Percentiles rank a stretch among this genome's conserved stretches.
Evolutionary conservation across 2,797 vertebrate genomes (phyloP).

Genomic region (Vespertilio murinus): DNA sequence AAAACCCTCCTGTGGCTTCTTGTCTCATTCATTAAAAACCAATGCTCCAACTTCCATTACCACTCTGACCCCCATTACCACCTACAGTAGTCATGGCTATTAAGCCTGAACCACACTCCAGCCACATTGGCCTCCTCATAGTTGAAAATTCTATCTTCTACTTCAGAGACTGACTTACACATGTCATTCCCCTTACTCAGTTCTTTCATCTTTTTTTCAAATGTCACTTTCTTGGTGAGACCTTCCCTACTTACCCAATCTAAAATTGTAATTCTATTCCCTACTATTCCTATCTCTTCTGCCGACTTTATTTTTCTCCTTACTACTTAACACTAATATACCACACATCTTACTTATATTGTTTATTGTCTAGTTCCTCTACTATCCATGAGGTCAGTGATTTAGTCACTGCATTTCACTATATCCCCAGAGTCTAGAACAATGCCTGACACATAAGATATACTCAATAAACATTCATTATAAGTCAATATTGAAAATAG

Average conservation of each 20-base stretch:
- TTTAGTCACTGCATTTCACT: background rate
- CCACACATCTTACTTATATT: background rate
- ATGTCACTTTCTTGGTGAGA: background rate
- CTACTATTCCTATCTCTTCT: background rate
- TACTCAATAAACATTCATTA: background rate
- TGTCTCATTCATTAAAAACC: conserved; percentile 8
- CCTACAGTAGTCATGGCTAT: background rate
- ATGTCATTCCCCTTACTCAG: background rate
- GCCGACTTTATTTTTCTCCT: background rate
- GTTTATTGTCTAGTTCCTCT: background rate
- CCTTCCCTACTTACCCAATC: background rate
- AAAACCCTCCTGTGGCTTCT: background rate
- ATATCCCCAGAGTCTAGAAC: background rate
- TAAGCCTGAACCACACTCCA: background rate
- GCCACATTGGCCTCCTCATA: background rate
- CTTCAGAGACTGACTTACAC: background rate
- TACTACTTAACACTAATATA: background rate
- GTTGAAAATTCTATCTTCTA: background rate
- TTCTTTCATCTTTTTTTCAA: background rate
- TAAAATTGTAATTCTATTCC: background rate
- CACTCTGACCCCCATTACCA: background rate
- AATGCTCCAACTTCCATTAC: background rate
- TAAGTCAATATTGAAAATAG: conserved; percentile 24
- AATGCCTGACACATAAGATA: background rate
- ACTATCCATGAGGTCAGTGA: background rate